phyloP scores from a whole-genome alignment of 2,888 invertebrate genomes.

The Argyra leucocephala region DNA sequence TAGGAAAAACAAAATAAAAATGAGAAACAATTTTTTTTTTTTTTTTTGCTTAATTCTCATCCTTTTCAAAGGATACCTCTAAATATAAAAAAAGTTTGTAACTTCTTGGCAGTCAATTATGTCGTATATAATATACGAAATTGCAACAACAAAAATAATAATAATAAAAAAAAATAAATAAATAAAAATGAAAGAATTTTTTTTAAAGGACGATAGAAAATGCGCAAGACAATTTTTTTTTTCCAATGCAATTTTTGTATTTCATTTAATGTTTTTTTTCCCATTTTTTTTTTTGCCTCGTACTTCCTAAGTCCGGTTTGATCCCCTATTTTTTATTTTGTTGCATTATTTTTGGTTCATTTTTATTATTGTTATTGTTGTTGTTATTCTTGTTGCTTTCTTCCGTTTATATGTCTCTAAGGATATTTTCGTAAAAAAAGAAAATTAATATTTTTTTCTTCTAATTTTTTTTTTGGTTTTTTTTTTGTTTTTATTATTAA shows the following conservation, averaged over 20 bases:
- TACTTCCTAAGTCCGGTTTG: slow-evolving; percentile 11
- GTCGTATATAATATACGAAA: background rate
- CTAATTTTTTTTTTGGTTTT: background rate
- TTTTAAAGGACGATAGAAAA: slow-evolving; percentile 9
- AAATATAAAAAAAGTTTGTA: background rate
- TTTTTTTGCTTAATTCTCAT: background rate
- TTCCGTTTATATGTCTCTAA: background rate
- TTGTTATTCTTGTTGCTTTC: background rate
- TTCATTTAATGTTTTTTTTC: background rate
- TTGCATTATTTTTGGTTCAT: background rate
- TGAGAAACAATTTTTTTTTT: too few species aligned
- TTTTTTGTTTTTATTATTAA: background rate
- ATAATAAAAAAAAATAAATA: background rate
- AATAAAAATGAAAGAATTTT: background rate
- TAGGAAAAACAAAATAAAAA: too few species aligned
- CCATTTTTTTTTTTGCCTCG: background rate
- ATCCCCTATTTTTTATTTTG: background rate
- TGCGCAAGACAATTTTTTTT: slow-evolving; percentile 10
- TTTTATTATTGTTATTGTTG: background rate
- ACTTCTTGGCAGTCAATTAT: slow-evolving; percentile 3
- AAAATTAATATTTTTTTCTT: background rate
- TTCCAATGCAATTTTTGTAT: background rate
- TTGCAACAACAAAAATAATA: background rate
- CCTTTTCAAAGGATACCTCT: background rate
- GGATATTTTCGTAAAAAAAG: background rate